Evolutionary conservation across 2,797 vertebrate genomes (phyloP).

Genomic region (Sciurus carolinensis): DNA sequence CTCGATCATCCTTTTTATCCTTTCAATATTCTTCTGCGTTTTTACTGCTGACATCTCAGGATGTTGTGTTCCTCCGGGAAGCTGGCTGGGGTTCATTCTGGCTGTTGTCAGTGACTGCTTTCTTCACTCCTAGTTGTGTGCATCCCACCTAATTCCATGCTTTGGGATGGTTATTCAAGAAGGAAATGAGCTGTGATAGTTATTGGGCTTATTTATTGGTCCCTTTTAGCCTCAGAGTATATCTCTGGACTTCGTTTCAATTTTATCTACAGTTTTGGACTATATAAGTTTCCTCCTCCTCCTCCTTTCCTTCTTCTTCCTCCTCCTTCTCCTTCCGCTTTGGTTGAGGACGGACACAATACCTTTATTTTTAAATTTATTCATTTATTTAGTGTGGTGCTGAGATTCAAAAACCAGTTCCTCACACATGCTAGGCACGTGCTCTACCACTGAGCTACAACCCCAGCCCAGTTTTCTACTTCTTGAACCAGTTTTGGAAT

Average conservation of each 20-base stretch:
- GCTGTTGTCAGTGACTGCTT: background rate
- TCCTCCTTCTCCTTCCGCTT: no score
- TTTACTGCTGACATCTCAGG: background rate
- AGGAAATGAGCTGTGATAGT: background rate
- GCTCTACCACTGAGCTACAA: no score
- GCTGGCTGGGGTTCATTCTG: background rate
- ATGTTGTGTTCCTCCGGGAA: background rate
- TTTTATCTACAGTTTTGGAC: conserved; percentile 17
- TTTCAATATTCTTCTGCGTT: background rate
- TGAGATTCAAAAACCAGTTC: no score
- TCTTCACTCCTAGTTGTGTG: background rate
- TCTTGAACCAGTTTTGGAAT: conserved; percentile 4
- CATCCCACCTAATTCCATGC: background rate
- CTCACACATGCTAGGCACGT: no score
- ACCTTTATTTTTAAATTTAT: no score
- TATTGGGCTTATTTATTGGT: background rate
- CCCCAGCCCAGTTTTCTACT: background rate
- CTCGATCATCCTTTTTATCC: background rate
- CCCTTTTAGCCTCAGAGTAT: background rate
- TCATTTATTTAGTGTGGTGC: background rate
- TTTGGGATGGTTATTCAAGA: background rate
- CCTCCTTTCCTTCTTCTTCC: no score
- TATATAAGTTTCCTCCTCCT: background rate
- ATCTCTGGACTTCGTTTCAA: conserved; percentile 14
- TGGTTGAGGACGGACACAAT: no score